Evolutionary conservation across 1,140 invertebrate genomes (phyloP).

Genomic region (Lepidurus couesii): DNA sequence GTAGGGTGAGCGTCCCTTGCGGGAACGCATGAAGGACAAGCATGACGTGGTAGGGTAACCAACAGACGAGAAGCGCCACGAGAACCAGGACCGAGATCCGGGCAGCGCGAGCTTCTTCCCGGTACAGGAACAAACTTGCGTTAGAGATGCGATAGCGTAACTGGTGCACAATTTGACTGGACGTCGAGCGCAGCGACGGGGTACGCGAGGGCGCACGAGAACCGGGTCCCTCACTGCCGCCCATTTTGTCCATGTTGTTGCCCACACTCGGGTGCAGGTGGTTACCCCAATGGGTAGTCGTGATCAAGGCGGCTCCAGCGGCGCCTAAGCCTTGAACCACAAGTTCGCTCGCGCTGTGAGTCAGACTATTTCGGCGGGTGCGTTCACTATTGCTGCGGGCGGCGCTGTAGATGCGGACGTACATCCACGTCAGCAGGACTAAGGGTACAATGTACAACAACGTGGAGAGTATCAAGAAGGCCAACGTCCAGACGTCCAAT

Average conservation of each 20-base stretch:
- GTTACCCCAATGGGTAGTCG: not conserved
- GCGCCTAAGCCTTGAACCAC: conserved; percentile 29
- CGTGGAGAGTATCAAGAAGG: conserved; percentile 31
- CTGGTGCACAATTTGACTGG: conserved; percentile 51
- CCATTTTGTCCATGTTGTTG: not conserved
- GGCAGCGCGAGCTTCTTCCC: conserved; percentile 73
- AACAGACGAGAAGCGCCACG: conserved; percentile 64
- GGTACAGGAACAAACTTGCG: conserved; percentile 71
- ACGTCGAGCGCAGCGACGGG: conserved; percentile 38
- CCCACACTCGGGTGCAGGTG: conserved; percentile 24
- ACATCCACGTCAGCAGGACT: conserved; percentile 60
- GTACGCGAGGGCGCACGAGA: conserved; percentile 32
- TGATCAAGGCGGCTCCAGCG: conserved; percentile 24
- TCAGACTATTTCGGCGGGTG: conserved; percentile 57
- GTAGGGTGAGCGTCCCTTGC: conserved; percentile 43
- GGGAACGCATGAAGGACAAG: conserved; percentile 47
- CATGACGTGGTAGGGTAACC: conserved; percentile 59
- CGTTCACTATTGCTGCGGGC: conserved; percentile 62
- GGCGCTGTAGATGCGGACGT: conserved; percentile 63
- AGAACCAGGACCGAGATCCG: conserved; percentile 66
- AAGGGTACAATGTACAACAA: conserved; percentile 59
- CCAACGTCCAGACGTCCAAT: conserved; percentile 27
- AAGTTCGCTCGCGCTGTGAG: conserved; percentile 34
- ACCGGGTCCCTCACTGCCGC: not conserved
- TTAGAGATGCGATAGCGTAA: conserved; percentile 70